A percentile compares a stretch with the other conserved stretches of the same genome.
These are phyloP conservation scores for Syrmaticus mikado DNA, from an alignment of 2,113 vertebrate genomes.

Conservation along the genomic window DNA sequence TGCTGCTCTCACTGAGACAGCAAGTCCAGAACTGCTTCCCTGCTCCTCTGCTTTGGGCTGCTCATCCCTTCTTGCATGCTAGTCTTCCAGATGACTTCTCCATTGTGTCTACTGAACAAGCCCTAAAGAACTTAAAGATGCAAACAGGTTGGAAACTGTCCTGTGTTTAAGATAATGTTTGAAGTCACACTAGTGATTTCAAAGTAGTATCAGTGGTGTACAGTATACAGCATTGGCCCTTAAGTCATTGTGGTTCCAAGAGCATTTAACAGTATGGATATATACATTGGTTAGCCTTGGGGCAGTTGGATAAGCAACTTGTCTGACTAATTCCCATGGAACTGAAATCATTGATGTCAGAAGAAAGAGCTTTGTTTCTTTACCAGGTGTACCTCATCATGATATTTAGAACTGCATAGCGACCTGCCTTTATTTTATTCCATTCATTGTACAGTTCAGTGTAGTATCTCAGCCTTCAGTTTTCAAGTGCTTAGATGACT, in stretches of 20 bases:
- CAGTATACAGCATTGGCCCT: background rate
- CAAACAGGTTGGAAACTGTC: background rate
- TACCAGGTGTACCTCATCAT: background rate
- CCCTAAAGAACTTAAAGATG: background rate
- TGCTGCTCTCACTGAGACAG: background rate
- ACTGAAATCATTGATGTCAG: background rate
- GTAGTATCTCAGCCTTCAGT: background rate
- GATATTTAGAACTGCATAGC: background rate
- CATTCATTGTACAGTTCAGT: background rate
- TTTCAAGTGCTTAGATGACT: slow-evolving; percentile 7
- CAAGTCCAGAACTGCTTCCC: background rate
- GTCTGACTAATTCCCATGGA: background rate
- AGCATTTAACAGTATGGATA: background rate
- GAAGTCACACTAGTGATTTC: background rate
- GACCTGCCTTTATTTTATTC: background rate
- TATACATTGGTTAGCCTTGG: background rate
- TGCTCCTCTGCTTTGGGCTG: background rate
- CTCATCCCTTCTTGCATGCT: background rate
- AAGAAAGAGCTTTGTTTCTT: slow-evolving; percentile 7
- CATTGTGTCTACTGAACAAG: background rate
- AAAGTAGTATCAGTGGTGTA: background rate
- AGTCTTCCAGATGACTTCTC: background rate
- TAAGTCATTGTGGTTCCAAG: background rate
- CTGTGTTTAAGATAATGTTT: too few relatives aligned
- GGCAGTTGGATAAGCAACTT: background rate